phyloP scores from a whole-genome alignment of 2,797 vertebrate species.

The Mus minutoides region DNA sequence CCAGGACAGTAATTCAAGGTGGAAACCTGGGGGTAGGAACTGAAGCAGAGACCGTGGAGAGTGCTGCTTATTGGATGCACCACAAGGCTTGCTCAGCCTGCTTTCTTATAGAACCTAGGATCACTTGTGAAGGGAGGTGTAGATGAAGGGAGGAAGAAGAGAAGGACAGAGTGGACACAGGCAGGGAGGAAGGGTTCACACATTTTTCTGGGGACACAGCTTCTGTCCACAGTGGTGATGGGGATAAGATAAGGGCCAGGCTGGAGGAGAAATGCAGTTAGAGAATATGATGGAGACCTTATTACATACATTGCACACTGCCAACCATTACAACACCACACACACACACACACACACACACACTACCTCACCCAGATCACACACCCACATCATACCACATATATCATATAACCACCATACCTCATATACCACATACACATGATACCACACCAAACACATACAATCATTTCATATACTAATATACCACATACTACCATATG shows the following conservation, averaged over 20 bases:
- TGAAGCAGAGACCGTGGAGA: background rate
- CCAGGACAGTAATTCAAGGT: too few relatives aligned
- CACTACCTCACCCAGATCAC: background rate
- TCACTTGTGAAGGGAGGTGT: background rate
- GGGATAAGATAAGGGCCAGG: background rate
- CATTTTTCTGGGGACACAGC: background rate
- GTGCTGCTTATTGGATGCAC: background rate
- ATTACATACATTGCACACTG: too few relatives aligned
- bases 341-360: background rate
- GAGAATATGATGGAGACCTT: rapidly evolving
- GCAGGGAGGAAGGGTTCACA: background rate
- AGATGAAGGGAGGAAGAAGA: too few relatives aligned
- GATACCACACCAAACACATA: too few relatives aligned
- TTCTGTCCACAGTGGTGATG: rapidly evolving
- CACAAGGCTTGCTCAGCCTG: background rate
- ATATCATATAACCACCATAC: background rate
- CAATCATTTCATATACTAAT: background rate
- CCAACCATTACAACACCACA: too few relatives aligned
- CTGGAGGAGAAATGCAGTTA: background rate
- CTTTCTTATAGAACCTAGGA: background rate
- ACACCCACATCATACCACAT: background rate
- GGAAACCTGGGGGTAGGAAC: background rate
- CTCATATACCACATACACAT: background rate
- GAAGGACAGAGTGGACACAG: background rate
- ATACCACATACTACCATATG: background rate